A percentile compares a stretch with the other conserved stretches of the same genome.
Conservation (phyloP, 2,888 invertebrate genomes). For the Ochropleura leucogaster region DNA sequence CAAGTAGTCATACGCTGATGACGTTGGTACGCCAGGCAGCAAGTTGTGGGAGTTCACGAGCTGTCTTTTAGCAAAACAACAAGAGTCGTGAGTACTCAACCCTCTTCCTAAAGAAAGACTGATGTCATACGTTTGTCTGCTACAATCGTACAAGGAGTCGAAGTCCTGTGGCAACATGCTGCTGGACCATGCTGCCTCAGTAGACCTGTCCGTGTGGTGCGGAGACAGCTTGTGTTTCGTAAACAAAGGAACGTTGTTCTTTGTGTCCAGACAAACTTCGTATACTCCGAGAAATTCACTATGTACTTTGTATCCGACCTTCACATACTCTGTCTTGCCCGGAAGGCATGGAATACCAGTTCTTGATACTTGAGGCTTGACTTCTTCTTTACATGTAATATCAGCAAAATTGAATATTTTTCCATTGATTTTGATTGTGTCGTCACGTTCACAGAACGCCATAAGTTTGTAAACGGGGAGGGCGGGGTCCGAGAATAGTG, state of each 20-base stretch:
- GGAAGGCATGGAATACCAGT: constrained; percentile 64
- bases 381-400: constrained; percentile 71
- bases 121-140: constrained; percentile 64
- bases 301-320: constrained; percentile 67
- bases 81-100: constrained; percentile 66
- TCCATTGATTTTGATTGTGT: constrained; percentile 63
- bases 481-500: constrained; percentile 53
- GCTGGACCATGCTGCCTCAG: constrained; percentile 63
- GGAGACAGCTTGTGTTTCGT: constrained; percentile 64
- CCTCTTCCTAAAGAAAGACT: constrained; percentile 48
- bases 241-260: constrained; percentile 69
- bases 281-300: constrained; percentile 67
- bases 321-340: constrained; percentile 66
- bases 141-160: constrained; percentile 71
- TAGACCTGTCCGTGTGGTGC: constrained; percentile 55
- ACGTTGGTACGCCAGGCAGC: constrained; percentile 72
- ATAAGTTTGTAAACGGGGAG: constrained; percentile 52
- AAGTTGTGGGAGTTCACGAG: constrained; percentile 76
- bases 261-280: constrained; percentile 73
- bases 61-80: constrained; percentile 76
- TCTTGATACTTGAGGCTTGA: constrained; percentile 52
- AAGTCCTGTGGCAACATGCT: constrained; percentile 63
- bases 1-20: constrained; percentile 71
- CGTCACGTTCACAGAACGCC: constrained; percentile 70
- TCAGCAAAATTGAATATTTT: constrained; percentile 66